Base-by-base conservation (phyloP, 2,888 invertebrate genomes). In the Erannis defoliaria region DNA sequence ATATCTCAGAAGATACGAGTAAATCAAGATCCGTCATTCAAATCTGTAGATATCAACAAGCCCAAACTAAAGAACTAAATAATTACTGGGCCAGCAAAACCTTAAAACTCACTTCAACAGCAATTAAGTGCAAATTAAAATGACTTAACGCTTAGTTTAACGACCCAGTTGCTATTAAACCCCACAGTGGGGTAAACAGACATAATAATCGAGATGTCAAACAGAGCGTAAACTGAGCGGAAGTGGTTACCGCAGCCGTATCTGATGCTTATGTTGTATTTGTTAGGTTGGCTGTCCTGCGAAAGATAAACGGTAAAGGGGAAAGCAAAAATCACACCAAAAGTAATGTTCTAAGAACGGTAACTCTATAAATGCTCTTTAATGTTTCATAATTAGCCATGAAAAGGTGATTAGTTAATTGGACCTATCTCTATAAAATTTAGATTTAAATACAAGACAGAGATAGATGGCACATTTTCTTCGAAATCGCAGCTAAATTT, bases 161-260 rank as follows among this genome's bases (percentile, higher is more conserved):
- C 64, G 66, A 66, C 63, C 70, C 62, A 70, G 62, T 73, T 73
- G 68, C 66, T 53, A 60, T 62, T 56, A 56, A 69, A 73, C 70
- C 64, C 70, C 50, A 66, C 48, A 62, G 57, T 62, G 58, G 46
- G 60, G 55, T 57, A 51, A 55, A 49, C 58, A 62, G 55, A 66
- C 64, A 64, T 64, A 62, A 66, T 66, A 64, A 79, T 77, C 77
- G 72, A 69, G 67, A 76, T 79, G 78, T 78, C 80, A 86, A 89
- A 81, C 88, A 87, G 87, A 88, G 80, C 85, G 76, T 60, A 69
- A 62, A 62, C 56, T 26, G 70, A 62, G 65, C 81, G 85, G 85
- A 85, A 81, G 83, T 81, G 73, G 73, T 74, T 71, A 67, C 57
- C 69, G 68, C 72, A 35, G 56, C 55, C 29, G 58, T 58, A 63